Base-by-base conservation (phyloP, 2,113 vertebrate genomes). In the Pica pica region DNA sequence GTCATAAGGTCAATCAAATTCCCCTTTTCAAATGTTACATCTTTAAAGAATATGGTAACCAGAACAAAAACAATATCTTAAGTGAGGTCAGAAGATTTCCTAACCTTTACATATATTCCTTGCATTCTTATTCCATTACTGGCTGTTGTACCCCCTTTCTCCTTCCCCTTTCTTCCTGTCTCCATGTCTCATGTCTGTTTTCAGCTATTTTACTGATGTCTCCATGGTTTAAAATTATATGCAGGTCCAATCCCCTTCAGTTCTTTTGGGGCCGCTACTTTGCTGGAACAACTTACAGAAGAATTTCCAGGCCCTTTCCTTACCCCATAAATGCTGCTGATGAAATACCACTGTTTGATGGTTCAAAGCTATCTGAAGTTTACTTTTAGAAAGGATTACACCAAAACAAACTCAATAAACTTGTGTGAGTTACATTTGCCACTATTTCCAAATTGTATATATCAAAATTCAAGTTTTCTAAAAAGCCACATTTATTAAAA, bases 1-100 rank as follows among this genome's bases (percentile, higher is more conserved):
- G 87, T 96, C 78, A 86, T 93, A 97, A 98, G 91, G 82, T 97
- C 94, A 97, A 95, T 97, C 81, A 96, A 97, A 97, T 96, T 96
- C 84, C 88, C 60, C 82, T 91, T 97, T 97, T 96, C 94, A 96
- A 96, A 97, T 97, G 91, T 73, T 97, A 92, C 76, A 81, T 93
- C 83, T 96, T 84, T 53, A 88, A 95, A 96, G 70, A 95, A 96
- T 96, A 95, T 92, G 94, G 70, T 95, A 97, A 95, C 56, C 70
- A 94, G 90, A 97, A 95, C 39, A 93, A 96, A 95, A 70, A 83
- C 87, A 97, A 97, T 81, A 94, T 78, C 96, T 9, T 91, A 96
- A 93, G 71, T 92, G 67, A 71, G 60, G 79, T 96, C 93, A 94
- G 68, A 90, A 49, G 69, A 93, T 87, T 94, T 81, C 74, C 65